Base-by-base conservation (phyloP, 2,888 invertebrate species). In the Baronia brevicornis region DNA sequence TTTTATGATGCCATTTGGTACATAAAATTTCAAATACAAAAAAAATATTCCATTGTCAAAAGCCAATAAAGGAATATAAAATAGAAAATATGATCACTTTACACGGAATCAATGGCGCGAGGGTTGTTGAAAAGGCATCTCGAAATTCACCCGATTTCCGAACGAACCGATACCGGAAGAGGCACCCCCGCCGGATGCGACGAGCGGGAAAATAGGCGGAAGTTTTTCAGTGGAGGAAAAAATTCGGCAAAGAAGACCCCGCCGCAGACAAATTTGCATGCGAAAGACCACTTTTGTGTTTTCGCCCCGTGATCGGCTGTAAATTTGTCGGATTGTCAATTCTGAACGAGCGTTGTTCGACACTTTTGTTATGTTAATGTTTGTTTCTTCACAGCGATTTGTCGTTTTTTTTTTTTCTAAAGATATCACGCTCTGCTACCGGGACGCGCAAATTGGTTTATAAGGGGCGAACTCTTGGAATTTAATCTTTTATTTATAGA, bases 151-250 rank as follows among this genome's bases (percentile, higher is more conserved):
- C 71, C 72, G 72, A 77, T 78, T 74, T 71, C 72, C 74, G 70
- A 68, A 67, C 66, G 65, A 53, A 60, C 70, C 65, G 66, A 69
- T 67, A 66, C 55, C 73, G 68, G 68, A 71, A 64, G 61, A 61
- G 56, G 60, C 59, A 59, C 70, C 67, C 54, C 51, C 66, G 70
- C 74, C 74, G 75, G 63, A 74, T 68, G 77, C 77, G 73, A 62
- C 65, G 74, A 78, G 73, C 80, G 79, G 71, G 80, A 84, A 82
- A 84, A 82, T 77, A 75, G 74, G 71, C 80, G 84, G 82, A 82
- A 82, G 79, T 75, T 69, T 70, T 69, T 66, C 63, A 58, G 60
- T 56, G 59, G 56, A 60, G 72, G 73, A 72, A 73, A 71, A 67
- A 55, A 54, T 53, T 51, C 41, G 38, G 42, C 54, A 60, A 73